These are phyloP conservation scores for Zaprionus africanus DNA, from an alignment of 1,140 invertebrate species.

Conservation along the genomic window DNA sequence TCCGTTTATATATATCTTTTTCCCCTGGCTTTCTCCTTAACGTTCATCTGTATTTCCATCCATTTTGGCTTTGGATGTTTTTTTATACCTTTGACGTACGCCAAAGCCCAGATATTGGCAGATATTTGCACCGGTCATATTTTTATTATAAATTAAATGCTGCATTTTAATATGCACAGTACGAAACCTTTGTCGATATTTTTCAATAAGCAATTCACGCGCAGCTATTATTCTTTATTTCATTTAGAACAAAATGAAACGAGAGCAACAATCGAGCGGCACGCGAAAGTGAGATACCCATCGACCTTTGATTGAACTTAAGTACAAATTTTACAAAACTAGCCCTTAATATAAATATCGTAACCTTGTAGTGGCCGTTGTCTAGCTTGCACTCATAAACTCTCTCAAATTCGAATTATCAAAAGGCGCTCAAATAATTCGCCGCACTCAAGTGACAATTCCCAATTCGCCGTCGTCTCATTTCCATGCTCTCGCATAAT, in stretches of 20 bases:
- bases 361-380: no score
- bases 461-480: no score
- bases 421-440: no score
- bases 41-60: slow-evolving; percentile 37
- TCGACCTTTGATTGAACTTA: no score
- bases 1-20: slow-evolving; percentile 60
- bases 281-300: no score
- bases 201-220: slow-evolving; percentile 62
- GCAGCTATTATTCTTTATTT: slow-evolving; percentile 25
- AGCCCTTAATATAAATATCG: no score
- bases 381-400: no score
- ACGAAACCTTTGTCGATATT: slow-evolving; percentile 46
- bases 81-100: slow-evolving; percentile 50
- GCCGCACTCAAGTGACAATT: no score
- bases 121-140: slow-evolving; percentile 10
- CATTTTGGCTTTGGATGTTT: slow-evolving; percentile 40
- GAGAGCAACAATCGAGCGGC: no score
- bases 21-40: slow-evolving; percentile 3
- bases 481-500: no score
- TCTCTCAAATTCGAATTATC: no score
- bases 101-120: slow-evolving; percentile 19
- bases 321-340: no score
- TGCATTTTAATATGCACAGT: slow-evolving; percentile 61
- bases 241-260: slow-evolving; percentile 9
- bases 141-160: slow-evolving; percentile 41